Base-by-base conservation (phyloP, 1,140 invertebrate genomes). In the Oedothorax gibbosus region DNA sequence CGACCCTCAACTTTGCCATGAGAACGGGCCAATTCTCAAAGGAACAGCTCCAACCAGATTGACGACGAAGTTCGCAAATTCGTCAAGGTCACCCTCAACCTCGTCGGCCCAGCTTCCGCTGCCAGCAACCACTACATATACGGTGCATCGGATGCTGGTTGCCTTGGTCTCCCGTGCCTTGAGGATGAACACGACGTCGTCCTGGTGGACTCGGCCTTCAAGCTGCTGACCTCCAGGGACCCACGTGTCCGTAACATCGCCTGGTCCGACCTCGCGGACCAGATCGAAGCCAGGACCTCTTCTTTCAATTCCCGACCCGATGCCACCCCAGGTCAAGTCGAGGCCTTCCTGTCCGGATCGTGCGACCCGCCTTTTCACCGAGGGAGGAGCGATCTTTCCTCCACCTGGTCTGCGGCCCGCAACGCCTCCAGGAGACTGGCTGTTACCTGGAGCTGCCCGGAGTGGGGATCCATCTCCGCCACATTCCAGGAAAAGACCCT, bases 181-280 rank as follows among this genome's bases (percentile, higher is more conserved):
- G 71, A 50, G 2, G 71, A 73, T 5, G 71, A 73, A 11, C 56
- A 50, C 14, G 51, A 73, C 51, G 8, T 73, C 50, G 15, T n/a
- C 4, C 53, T 14, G 15, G n/a, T 73, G 2, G 71, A 73, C 20
- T 18, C 15, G 20, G 71, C 71, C 15, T 73, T 73, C 51, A 73
- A 73, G 20, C 51, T 73, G 11, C 71, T 73, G 10, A 54, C 50
- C 49, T 73, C 71, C 71, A 71, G 18, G 20, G 71, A 73, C 21
- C 50, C 14, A 11, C 15, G 11, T 18, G 50, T 73, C 0, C 71
- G 51, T 3, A 11, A 12, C 10, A 7, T 73, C 8, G 71, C 71
- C 7, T 12, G 10, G 15, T 3, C 35, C 50, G 11, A 73, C 20
- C 51, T 73, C 2, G 18, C 60, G 1, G 60, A 15, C 2, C 60